Conservation (phyloP, 2,797 vertebrate genomes). For the Falco naumanni region DNA sequence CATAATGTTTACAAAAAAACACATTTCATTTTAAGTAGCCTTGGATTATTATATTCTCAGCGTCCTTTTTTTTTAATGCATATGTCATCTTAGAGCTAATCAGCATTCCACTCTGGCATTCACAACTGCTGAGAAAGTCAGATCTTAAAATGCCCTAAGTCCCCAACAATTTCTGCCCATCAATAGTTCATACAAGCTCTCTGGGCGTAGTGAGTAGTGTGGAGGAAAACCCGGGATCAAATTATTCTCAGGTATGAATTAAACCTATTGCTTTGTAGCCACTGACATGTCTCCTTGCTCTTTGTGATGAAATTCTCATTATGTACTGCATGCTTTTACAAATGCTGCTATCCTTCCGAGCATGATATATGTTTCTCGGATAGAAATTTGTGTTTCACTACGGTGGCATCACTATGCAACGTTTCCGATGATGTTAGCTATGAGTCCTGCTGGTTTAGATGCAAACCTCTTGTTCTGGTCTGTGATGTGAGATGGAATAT, state of each 20-base stretch:
- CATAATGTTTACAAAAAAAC: background rate
- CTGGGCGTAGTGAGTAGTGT: background rate
- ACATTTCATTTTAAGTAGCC: conserved; percentile 15
- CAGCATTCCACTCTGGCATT: conserved; percentile 54
- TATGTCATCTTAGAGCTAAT: conserved; percentile 52
- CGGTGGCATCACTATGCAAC: background rate
- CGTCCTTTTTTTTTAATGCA: conserved; percentile 12
- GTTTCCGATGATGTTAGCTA: background rate
- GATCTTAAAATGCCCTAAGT: conserved; percentile 64
- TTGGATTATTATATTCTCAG: conserved; percentile 40
- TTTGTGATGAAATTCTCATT: background rate
- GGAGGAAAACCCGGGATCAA: conserved; percentile 30
- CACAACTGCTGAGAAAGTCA: conserved; percentile 66
- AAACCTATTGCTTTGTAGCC: conserved; percentile 9
- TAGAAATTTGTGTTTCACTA: conserved; percentile 14
- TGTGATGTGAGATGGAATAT: accelerated
- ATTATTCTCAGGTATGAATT: conserved; percentile 49
- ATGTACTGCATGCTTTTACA: background rate
- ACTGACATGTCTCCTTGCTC: background rate
- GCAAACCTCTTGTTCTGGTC: background rate
- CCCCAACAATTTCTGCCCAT: conserved; percentile 15
- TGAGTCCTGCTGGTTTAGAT: background rate
- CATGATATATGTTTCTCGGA: background rate
- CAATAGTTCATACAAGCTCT: conserved; percentile 24
- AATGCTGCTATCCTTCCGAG: background rate